Evolutionary conservation across 2,888 invertebrate genomes (phyloP), one percentile per base, ranked within the genome.

Genomic region (Drosophila prolongata): DNA sequence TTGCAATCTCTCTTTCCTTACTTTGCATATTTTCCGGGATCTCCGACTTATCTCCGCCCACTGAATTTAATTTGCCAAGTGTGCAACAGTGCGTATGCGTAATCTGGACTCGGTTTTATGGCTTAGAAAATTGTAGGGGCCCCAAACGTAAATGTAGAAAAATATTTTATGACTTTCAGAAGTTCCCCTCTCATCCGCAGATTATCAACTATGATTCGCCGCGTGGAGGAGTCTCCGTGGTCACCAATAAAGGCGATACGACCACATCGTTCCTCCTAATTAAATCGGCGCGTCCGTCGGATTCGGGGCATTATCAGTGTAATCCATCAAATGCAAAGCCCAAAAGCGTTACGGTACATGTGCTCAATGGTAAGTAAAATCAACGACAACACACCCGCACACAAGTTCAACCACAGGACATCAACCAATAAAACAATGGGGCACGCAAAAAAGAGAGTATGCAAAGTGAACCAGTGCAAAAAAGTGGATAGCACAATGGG

Each of bases 201-300:
- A 97, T 97, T 93, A 98, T 98, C 93, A 98, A 97, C 94, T 98
- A 98, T 93, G 97, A 98, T 92, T 97, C 97, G 68, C 95, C 96
- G 58, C 94, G 98, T 80, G 98, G 98, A 53, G 98, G 98, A 52
- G 97, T 98, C 55, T 97, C 97, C 72, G 97, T 98, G 66, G 96
- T 97, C 79, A 97, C 97, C 67, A 97, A 97, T 93, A 96, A 97
- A 91, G 97, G 97, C 59, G 97, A 97, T 92, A 97, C 96, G 60
- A 97, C 98, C 77, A 96, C 96, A 80, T 97, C 97, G 81, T 97
- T 97, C 93, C 94, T 98, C 82, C 94, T 98, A 87, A 97, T 98
- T 90, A 97, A 97, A 93, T 95, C 95, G 91, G 97, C 97, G 59
- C 94, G 95, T 91, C 96, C 97, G 65, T 94, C 96, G 54, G 98